phyloP scores from a whole-genome alignment of 2,888 invertebrate genomes.

The Conomelus anceps region DNA sequence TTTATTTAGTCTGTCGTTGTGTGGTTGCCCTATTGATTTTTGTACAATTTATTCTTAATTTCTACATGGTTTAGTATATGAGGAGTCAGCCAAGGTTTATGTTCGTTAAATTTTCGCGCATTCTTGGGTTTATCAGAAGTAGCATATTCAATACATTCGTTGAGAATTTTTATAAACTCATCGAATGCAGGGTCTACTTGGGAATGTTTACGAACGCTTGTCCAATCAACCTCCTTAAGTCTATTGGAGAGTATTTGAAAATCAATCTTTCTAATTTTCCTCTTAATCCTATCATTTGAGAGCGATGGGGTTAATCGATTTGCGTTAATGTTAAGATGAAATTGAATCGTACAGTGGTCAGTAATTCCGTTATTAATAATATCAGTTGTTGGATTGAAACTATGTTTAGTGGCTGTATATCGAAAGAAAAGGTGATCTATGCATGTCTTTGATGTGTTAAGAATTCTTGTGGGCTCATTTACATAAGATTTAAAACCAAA shows the following conservation, averaged over 20 bases:
- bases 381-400: not conserved
- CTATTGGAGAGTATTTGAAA: not conserved
- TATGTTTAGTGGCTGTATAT: not conserved
- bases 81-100: not conserved
- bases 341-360: not conserved
- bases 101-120: not conserved
- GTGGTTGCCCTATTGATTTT: not conserved
- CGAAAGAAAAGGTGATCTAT: not conserved
- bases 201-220: not conserved
- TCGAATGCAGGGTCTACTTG: not conserved
- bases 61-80: not conserved
- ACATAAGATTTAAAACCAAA: not conserved
- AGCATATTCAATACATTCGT: not conserved
- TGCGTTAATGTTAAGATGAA: not conserved
- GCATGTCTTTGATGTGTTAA: not conserved
- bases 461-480: not conserved
- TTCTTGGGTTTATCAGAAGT: not conserved
- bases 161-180: not conserved
- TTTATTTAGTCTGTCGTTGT: not conserved
- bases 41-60: not conserved
- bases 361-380: not conserved
- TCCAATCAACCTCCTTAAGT: not conserved
- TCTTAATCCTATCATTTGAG: not conserved
- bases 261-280: not conserved
- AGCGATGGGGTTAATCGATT: not conserved